Evolutionary conservation across 2,888 invertebrate genomes (phyloP), one percentile per base, ranked within the genome.

Genomic region (Meiosimyza platycephala): DNA sequence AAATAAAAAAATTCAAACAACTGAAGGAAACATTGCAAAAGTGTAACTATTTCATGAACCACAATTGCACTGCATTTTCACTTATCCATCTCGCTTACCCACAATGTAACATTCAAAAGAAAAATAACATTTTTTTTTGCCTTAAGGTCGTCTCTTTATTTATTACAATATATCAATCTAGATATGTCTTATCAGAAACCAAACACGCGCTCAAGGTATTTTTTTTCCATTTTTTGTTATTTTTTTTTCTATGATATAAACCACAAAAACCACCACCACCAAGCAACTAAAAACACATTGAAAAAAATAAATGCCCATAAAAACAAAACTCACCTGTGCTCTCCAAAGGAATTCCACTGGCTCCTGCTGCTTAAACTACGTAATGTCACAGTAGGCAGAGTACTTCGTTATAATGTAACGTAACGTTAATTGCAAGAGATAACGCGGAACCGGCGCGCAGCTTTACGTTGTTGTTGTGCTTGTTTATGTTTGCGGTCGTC

Each of bases 401-500:
- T 51, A 63, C 0, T 47, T 48, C 51, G 64, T 51, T 51, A 12
- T 22, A 51, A 15, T 64, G 64, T 40, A 60, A 9, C 22, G 50
- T 18, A 22, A 51, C 50, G 64, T 64, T 13, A 64, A 18, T 64
- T n/a, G 12, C 33, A 16, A 28, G 2, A 5, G 47, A 54, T n/a
- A 16, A 52, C 52, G 28, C 54, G 63, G 54, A 52, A 65, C 50
- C 73, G 70, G 71, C 40, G 47, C 70, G 52, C 70, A 51, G 67
- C 55, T 48, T 65, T 64, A 40, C 77, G 72, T 77, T 77, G 78
- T 28, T 28, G 28, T 28, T 28, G 28, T 74, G 55, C 76, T 76
- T 76, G 75, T 78, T 75, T 77, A 77, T 78, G 68, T 76, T 73
- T 75, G 64, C 76, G 82, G 83, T 82, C 82, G 82, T 79, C 82